Evolutionary conservation across 2,888 invertebrate species (phyloP).

Genomic region (Drosophila putrida): DNA sequence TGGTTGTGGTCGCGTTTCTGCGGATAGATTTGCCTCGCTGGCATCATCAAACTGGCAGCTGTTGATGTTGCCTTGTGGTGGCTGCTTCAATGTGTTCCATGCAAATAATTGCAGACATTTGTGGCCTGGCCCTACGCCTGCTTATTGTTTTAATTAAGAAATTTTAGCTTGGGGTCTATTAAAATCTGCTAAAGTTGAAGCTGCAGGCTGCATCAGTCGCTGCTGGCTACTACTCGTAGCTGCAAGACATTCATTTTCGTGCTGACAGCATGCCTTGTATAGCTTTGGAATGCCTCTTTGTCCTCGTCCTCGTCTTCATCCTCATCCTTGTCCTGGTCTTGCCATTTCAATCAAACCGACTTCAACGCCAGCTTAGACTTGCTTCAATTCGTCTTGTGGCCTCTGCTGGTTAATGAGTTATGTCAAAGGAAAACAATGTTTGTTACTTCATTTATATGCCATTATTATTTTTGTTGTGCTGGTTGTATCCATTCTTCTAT

Average conservation of each 20-base stretch:
- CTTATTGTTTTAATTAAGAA: slow-evolving; percentile 80
- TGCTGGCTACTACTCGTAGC: slow-evolving; percentile 25
- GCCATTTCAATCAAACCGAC: slow-evolving; percentile 1
- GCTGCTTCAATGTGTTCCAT: slow-evolving; percentile 48
- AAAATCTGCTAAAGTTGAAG: slow-evolving; percentile 53
- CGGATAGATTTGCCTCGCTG: slow-evolving; percentile 64
- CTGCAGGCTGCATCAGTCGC: slow-evolving; percentile 20
- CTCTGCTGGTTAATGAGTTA: slow-evolving; percentile 83
- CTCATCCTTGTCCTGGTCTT: slow-evolving; percentile 7
- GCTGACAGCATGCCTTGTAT: slow-evolving; percentile 42
- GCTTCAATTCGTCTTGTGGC: slow-evolving; percentile 56
- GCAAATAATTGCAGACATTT: slow-evolving; percentile 79
- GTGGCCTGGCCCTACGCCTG: slow-evolving; percentile 56
- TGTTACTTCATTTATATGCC: slow-evolving; percentile 82
- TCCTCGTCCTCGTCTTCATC: slow-evolving; percentile 2
- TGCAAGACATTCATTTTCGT: slow-evolving; percentile 53
- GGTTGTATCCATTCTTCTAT: slow-evolving; percentile 37
- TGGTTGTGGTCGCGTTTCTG: slow-evolving; percentile 76
- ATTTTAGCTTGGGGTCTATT: slow-evolving; percentile 71
- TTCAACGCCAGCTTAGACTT: slow-evolving; percentile 26
- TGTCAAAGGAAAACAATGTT: slow-evolving; percentile 84
- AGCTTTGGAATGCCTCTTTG: slow-evolving; percentile 31
- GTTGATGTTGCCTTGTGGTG: slow-evolving; percentile 53
- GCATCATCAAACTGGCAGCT: slow-evolving; percentile 57
- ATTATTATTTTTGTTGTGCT: slow-evolving; percentile 78